Conservation (phyloP, 2,888 invertebrate species). For the Graphium colonna region DNA sequence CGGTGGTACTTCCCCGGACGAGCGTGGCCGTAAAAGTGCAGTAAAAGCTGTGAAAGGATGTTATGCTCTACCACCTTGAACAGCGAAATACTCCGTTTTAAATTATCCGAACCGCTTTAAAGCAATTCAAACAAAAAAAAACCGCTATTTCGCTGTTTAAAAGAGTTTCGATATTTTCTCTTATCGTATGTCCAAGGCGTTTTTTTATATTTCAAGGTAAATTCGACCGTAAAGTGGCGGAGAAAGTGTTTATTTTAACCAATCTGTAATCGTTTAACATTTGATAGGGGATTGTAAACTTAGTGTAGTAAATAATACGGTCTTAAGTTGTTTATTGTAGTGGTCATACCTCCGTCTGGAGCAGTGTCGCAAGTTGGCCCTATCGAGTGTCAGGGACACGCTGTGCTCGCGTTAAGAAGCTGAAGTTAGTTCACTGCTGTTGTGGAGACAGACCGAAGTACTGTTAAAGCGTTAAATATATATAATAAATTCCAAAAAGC, state of each 20-base stretch:
- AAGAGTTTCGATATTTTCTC: slow-evolving; percentile 47
- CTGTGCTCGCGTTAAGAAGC: slow-evolving; percentile 57
- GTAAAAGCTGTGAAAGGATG: too few relatives aligned
- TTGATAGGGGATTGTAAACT: slow-evolving; percentile 29
- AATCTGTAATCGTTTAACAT: slow-evolving; percentile 29
- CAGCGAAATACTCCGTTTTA: too few relatives aligned
- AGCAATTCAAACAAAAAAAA: slow-evolving; percentile 56
- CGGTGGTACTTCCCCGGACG: too few relatives aligned
- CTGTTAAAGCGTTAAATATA: slow-evolving; percentile 28
- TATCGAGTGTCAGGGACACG: slow-evolving; percentile 64
- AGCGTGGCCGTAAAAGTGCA: too few relatives aligned
- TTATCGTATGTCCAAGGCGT: slow-evolving; percentile 32
- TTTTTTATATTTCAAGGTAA: slow-evolving; percentile 42
- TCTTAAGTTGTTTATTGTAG: slow-evolving; percentile 35
- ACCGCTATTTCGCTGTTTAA: slow-evolving; percentile 40
- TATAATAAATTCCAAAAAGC: too few relatives aligned
- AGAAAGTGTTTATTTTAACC: slow-evolving; percentile 43
- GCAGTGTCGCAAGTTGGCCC: slow-evolving; percentile 57
- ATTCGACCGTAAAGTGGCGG: slow-evolving; percentile 42
- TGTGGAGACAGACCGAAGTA: slow-evolving; percentile 48
- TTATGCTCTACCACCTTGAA: too few relatives aligned
- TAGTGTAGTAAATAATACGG: slow-evolving; percentile 33
- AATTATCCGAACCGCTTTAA: too few relatives aligned
- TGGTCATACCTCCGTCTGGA: slow-evolving; percentile 31
- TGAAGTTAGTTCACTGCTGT: slow-evolving; percentile 67